Conservation (phyloP, 2,888 invertebrate species). For the Cephus pulcher region DNA sequence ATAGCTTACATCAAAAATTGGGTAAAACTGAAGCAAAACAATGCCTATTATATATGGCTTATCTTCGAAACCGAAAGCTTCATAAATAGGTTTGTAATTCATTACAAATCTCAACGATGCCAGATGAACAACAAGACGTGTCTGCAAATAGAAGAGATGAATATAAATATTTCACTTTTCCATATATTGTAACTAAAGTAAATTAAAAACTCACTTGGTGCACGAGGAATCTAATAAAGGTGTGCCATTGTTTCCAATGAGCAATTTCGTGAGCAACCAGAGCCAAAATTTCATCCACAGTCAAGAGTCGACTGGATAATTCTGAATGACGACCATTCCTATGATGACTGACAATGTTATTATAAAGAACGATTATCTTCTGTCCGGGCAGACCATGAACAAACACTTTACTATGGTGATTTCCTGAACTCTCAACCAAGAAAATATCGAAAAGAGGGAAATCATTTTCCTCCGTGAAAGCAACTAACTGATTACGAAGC, state of each 20-base stretch:
- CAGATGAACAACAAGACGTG: conserved; percentile 4
- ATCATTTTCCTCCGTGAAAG: conserved; percentile 1
- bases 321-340: not conserved
- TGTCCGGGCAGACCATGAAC: conserved; percentile 3
- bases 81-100: conserved; percentile 10
- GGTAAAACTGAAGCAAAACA: conserved; percentile 7
- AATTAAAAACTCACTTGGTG: conserved; percentile 6
- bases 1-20: conserved; percentile 10
- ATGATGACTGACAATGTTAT: not conserved
- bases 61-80: conserved; percentile 12
- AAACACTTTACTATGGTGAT: conserved; percentile 7
- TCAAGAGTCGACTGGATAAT: not conserved
- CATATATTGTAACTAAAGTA: not conserved
- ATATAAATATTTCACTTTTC: not conserved
- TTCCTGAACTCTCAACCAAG: not conserved
- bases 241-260: conserved; percentile 11
- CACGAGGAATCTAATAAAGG: conserved; percentile 2
- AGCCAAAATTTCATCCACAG: conserved; percentile 14
- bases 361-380: conserved; percentile 9
- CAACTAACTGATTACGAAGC: conserved; percentile 4
- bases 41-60: conserved; percentile 8
- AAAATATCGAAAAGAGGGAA: conserved; percentile 11
- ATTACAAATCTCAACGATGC: conserved; percentile 6
- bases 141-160: not conserved
- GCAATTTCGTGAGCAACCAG: conserved; percentile 13